Base-by-base conservation (phyloP, 2,888 invertebrate genomes). In the Mythimna pallens region DNA sequence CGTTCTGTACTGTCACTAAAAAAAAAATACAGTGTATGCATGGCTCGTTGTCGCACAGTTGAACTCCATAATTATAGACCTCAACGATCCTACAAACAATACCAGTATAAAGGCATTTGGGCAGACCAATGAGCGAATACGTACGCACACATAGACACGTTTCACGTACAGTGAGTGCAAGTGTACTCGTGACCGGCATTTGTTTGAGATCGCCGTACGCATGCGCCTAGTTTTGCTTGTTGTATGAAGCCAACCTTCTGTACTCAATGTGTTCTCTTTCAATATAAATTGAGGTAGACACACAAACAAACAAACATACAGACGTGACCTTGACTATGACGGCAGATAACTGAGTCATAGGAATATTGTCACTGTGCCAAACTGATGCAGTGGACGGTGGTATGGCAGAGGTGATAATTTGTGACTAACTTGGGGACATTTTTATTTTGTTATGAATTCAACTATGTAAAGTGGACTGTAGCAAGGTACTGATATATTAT, bases 331-430 rank as follows among this genome's bases (percentile, higher is more conserved):
- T 88, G 88, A 74, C 80, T 66, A 54, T 73, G 72, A 54, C 63
- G 65, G 55, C 9, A 40, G n/a, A 68, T 68, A 55, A 64, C 68
- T 83, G 85, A 85, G 73, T 78, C 82, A 81, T n/a, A 66, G 72
- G 65, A 67, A 70, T 7, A 47, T 73, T 81, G 81, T 77, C 78
- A 76, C 73, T 76, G 76, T 76, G 85, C 83, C 86, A 75, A 76
- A 66, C 91, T 90, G 89, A 81, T 91, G 91, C 91, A 86, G 34
- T 55, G 85, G 89, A 89, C 73, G 90, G 80, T 64, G 72, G 73
- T 88, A 90, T 89, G 82, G 80, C 14, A n/a, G 9, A 80, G 9
- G 62, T 80, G 54, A 40, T 47, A 0, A 80, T 70, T 70, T 64
- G 5, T 43, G n/a, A 58, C 17, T 17, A 22, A 22, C 0, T 43